Base-by-base conservation (phyloP, 2,113 vertebrate genomes). In the Ailuropoda melanoleuca region DNA sequence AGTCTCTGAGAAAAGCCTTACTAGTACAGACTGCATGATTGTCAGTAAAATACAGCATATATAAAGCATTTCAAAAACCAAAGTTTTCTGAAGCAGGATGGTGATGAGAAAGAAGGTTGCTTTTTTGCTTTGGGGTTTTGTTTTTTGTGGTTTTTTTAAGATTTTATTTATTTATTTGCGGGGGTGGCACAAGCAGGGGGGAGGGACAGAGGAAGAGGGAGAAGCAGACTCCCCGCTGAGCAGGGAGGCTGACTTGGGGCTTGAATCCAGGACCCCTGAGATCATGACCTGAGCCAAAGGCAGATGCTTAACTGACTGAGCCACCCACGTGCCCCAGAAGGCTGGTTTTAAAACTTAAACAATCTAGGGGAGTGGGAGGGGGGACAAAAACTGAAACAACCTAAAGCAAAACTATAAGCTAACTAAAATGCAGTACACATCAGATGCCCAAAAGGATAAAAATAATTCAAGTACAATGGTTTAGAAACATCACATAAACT, bases 401-500 rank as follows among this genome's bases (percentile, higher is more conserved):
- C 92, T 88, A 83, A 95, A 88, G 34, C 53, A 92, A 68, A 96
- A 83, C 48, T 72, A 37, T 23, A 89, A 74, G 39, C 34, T 78
- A 75, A 80, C n/a, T 88, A 66, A 92, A 88, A 95, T 70, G 14
- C 17, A 14, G 37, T 55, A 64, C 29, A 81, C 15, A 68, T 39
- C 26, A 88, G 37, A 84, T n/a, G 17, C 39, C 56, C 83, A 84
- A 95, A 87, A 31, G 19, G 34, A 70, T 66, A 89, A 95, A 93
- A 89, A 87, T 56, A 95, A 93, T 6, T 17, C 37, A 92, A 77
- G 72, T 56, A 46, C 31, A 64, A 37, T 31, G 56, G 18, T 77
- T 93, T 81, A 81, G 88, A 64, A 68, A 95, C 48, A 53, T 62
- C 8, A 14, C 8, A 43, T 24, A 92, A 66, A 60, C 1, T 37